Evolutionary conservation across 2,888 invertebrate genomes (phyloP).

Genomic region (Spilosoma lubricipeda): DNA sequence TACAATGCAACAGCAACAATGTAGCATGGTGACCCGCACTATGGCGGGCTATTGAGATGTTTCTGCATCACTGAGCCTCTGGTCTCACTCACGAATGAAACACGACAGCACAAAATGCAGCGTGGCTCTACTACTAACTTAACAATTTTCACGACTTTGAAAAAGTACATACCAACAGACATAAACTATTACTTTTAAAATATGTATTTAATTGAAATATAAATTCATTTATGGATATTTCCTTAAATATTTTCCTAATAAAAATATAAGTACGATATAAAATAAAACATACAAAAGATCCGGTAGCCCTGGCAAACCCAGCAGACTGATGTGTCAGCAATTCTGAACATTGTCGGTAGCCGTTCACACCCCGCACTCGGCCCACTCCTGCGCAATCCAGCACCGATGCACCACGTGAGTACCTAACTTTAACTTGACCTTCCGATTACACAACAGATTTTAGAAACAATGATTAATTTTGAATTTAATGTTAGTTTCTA

Average conservation of each 20-base stretch:
- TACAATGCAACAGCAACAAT: no score
- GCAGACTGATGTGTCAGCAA: conserved; percentile 69
- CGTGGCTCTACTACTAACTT: no score
- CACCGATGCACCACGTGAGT: conserved; percentile 48
- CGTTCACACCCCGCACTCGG: conserved; percentile 41
- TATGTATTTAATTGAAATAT: background rate
- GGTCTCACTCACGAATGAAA: no score
- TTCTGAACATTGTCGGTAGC: conserved; percentile 31
- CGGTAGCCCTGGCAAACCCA: conserved; percentile 58
- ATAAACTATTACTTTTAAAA: background rate
- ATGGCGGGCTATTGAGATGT: no score
- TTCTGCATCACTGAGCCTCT: no score
- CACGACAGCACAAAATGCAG: no score
- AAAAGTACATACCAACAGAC: background rate
- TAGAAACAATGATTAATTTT: background rate
- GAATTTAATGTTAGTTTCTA: background rate
- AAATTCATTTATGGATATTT: background rate
- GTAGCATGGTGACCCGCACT: no score
- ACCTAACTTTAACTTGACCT: conserved; percentile 2
- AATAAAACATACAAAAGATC: conserved; percentile 39
- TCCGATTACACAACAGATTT: background rate
- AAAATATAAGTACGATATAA: background rate
- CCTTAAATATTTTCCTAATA: background rate
- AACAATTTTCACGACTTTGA: no score
- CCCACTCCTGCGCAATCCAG: conserved; percentile 66